These are phyloP conservation scores for Ophion slaviceki DNA, from an alignment of 2,888 invertebrate species.

Conservation along the genomic window DNA sequence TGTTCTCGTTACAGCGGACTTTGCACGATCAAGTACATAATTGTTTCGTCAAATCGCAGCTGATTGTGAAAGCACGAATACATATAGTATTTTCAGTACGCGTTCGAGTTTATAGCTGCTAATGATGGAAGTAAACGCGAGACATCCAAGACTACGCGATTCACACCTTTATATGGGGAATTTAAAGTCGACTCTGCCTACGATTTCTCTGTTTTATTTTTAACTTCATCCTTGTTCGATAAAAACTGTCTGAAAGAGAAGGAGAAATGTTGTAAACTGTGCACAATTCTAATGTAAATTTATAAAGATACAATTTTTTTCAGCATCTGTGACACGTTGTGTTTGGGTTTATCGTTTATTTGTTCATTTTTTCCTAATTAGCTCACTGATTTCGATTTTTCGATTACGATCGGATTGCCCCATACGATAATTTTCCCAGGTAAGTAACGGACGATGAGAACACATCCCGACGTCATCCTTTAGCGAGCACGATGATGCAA, in stretches of 20 bases:
- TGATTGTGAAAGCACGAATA: conserved; percentile 18
- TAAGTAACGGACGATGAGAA: conserved; percentile 30
- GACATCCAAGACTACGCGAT: conserved; percentile 12
- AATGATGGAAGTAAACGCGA: conserved; percentile 31
- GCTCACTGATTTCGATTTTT: not conserved
- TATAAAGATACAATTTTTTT: not conserved
- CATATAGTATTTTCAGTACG: not conserved
- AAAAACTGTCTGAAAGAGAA: too few species aligned
- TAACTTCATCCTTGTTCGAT: too few species aligned
- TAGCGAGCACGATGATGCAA: conserved; percentile 29
- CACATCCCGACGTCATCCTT: conserved; percentile 40
- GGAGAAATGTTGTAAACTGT: too few species aligned
- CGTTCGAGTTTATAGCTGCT: conserved; percentile 30
- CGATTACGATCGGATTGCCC: not conserved
- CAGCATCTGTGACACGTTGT: not conserved
- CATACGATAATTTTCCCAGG: conserved; percentile 10
- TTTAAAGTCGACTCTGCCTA: not conserved
- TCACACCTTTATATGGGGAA: not conserved
- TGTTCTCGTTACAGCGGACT: conserved; percentile 11
- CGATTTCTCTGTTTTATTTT: too few species aligned
- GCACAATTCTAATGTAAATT: too few species aligned
- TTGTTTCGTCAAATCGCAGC: conserved; percentile 50
- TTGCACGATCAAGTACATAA: conserved; percentile 41
- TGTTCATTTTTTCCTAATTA: not conserved
- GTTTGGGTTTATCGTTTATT: too few species aligned